A percentile compares a stretch with the other conserved stretches of the same genome.
phyloP scores from a whole-genome alignment of 2,888 invertebrate genomes.

The Ceramica pisi region DNA sequence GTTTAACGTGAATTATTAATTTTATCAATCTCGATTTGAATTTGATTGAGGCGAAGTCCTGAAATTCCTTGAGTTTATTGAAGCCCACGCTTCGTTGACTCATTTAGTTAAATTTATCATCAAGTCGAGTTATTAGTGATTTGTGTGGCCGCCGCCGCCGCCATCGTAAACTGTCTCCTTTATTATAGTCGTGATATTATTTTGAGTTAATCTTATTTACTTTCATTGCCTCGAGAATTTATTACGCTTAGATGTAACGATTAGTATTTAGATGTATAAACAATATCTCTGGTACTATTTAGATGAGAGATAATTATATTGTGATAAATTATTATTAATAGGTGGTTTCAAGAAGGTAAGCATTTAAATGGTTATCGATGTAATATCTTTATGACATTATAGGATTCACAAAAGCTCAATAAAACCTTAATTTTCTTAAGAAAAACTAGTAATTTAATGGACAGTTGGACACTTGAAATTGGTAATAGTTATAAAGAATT shows the following conservation, averaged over 20 bases:
- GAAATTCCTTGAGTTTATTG: slow-evolving; percentile 56
- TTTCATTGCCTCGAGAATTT: slow-evolving; percentile 62
- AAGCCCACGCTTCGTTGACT: slow-evolving; percentile 64
- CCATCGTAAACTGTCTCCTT: slow-evolving; percentile 64
- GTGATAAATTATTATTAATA: slow-evolving; percentile 36
- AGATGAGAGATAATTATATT: slow-evolving; percentile 46
- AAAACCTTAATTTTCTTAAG: neutral
- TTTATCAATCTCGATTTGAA: slow-evolving; percentile 57
- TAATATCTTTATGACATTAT: slow-evolving; percentile 33
- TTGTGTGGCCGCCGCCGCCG: slow-evolving; percentile 48
- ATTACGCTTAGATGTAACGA: slow-evolving; percentile 57
- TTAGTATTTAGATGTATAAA: slow-evolving; percentile 57
- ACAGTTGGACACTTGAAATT: neutral
- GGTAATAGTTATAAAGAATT: neutral
- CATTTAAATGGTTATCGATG: slow-evolving; percentile 34
- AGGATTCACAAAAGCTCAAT: neutral
- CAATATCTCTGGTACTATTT: slow-evolving; percentile 46
- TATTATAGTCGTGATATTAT: slow-evolving; percentile 64
- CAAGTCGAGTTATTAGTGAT: slow-evolving; percentile 67
- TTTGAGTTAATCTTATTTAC: slow-evolving; percentile 69
- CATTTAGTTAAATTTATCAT: slow-evolving; percentile 69
- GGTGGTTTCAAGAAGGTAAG: slow-evolving; percentile 25
- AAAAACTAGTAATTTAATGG: neutral
- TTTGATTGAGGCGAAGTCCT: slow-evolving; percentile 51
- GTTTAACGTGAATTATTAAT: slow-evolving; percentile 41